These are phyloP conservation scores for Eremophila alpestris DNA, from an alignment of 2,797 vertebrate species.

Conservation along the genomic window DNA sequence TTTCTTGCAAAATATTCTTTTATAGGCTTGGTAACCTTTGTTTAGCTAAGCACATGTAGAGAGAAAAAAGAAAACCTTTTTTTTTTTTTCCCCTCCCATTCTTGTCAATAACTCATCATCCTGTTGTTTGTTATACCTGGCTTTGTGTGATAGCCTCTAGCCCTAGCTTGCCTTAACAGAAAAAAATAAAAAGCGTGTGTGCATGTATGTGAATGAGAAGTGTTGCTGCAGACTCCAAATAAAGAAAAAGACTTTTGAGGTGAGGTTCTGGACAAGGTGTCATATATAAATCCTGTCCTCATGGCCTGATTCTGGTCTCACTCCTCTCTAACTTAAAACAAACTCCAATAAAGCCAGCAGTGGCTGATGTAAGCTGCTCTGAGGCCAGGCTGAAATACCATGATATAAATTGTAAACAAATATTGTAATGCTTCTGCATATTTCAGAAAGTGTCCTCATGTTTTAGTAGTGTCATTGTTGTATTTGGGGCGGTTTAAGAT, in stretches of 20 bases:
- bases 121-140: neutral
- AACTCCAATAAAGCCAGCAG: neutral
- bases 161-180: conserved; percentile 2
- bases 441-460: neutral
- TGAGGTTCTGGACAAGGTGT: neutral
- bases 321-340: neutral
- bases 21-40: neutral
- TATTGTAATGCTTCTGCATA: neutral
- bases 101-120: neutral
- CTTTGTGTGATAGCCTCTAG: neutral
- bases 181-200: neutral
- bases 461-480: conserved; percentile 21
- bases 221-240: neutral
- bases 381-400: conserved; percentile 3
- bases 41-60: neutral
- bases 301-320: neutral
- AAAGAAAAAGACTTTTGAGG: neutral
- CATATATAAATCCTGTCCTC: neutral
- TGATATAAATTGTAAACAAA: conserved; percentile 37
- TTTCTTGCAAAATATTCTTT: conserved; percentile 32
- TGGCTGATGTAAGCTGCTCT: neutral
- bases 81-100: neutral
- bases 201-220: neutral
- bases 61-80: neutral
- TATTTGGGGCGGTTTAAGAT: conserved; percentile 1